phyloP scores from a whole-genome alignment of 1,140 invertebrate genomes.

The Eulimnadia texana region DNA sequence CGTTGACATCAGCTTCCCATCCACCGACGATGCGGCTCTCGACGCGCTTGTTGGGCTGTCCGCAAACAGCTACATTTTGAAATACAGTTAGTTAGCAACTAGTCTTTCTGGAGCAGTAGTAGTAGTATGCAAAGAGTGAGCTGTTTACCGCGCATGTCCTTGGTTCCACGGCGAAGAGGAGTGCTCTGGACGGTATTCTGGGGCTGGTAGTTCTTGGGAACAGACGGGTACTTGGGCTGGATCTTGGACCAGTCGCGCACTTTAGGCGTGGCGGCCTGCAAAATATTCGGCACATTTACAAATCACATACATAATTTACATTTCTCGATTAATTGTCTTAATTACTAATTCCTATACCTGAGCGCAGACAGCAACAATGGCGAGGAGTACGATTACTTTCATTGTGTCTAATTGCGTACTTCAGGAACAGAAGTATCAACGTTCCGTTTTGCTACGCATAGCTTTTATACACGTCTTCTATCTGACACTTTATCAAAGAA shows the following conservation, averaged over 20 bases:
- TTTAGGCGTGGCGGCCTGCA: background rate
- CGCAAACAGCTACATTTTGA: conserved; percentile 11
- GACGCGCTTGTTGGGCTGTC: conserved; percentile 5
- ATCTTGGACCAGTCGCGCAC: background rate
- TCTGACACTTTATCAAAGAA: too few relatives aligned
- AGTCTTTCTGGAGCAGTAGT: background rate
- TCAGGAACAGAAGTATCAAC: background rate
- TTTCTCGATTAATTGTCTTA: background rate
- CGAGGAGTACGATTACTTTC: background rate
- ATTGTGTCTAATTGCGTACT: background rate
- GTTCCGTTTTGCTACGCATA: too few relatives aligned
- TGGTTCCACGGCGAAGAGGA: background rate
- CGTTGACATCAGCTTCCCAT: conserved; percentile 19
- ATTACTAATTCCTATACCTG: background rate
- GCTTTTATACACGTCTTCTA: too few relatives aligned
- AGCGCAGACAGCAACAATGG: background rate
- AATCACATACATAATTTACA: background rate
- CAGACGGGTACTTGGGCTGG: background rate
- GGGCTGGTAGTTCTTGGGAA: background rate
- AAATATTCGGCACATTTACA: background rate
- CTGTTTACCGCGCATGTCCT: background rate
- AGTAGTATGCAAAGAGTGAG: background rate
- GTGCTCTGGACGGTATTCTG: background rate
- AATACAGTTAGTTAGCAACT: background rate
- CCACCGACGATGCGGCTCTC: conserved; percentile 23